Conservation (phyloP, 2,113 vertebrate genomes). For the Oreotragus oreotragus region DNA sequence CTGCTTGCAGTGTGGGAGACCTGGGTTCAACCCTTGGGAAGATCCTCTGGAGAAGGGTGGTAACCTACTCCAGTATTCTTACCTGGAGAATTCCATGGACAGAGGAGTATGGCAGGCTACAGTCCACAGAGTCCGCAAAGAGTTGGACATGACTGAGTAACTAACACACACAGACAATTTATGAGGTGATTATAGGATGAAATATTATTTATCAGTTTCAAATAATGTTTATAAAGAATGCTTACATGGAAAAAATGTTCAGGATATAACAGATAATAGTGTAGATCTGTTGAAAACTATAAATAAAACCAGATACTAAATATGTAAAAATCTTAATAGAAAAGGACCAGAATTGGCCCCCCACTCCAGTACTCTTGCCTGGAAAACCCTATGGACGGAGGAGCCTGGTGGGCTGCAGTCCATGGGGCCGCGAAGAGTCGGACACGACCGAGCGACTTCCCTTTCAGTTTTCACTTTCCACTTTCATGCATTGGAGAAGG, state of each 20-base stretch:
- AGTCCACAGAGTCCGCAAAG: neutral
- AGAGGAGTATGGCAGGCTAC: neutral
- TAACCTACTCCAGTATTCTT: neutral
- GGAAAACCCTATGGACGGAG: too few relatives aligned
- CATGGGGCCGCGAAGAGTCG: too few relatives aligned
- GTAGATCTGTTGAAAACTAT: neutral
- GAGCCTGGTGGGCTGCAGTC: too few relatives aligned
- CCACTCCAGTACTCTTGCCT: too few relatives aligned
- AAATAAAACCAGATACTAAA: conserved; percentile 4
- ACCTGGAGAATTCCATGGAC: neutral
- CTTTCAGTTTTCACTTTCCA: too few relatives aligned
- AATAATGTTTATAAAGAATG: conserved; percentile 7
- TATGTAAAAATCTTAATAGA: neutral
- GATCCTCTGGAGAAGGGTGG: neutral
- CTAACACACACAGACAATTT: neutral
- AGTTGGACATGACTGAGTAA: neutral
- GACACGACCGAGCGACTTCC: too few relatives aligned
- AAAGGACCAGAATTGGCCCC: neutral
- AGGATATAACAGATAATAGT: neutral
- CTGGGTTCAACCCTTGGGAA: neutral
- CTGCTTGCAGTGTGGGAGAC: neutral
- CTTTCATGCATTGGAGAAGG: too few relatives aligned
- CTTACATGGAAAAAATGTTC: neutral
- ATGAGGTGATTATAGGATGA: neutral
- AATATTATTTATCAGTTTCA: neutral